phyloP scores from a whole-genome alignment of 92 coral and sea anemone species.

The Nematostella vectensis region DNA sequence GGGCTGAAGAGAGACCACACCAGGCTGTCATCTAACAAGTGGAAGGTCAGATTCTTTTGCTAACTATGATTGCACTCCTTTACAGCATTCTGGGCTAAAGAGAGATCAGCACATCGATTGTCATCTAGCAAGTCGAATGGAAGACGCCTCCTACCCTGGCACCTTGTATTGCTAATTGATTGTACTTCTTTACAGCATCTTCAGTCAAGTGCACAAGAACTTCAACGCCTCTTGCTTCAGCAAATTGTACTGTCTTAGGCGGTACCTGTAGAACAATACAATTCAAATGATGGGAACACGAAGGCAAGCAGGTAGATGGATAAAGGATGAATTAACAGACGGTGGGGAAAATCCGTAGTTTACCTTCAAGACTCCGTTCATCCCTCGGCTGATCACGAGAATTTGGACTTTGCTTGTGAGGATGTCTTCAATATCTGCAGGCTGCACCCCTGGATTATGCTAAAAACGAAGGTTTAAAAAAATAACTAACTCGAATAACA shows the following conservation, averaged over 20 bases:
- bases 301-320: too few relatives aligned
- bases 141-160: conserved; percentile 31
- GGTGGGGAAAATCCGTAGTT: neutral
- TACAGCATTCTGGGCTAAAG: too few relatives aligned
- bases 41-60: too few relatives aligned
- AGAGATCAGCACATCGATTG: too few relatives aligned
- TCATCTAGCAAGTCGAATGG: conserved; percentile 37
- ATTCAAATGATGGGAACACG: neutral
- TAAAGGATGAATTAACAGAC: neutral
- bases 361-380: conserved; percentile 32
- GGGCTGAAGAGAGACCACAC: too few relatives aligned
- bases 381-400: conserved; percentile 32
- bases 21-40: too few relatives aligned
- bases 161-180: conserved; percentile 20
- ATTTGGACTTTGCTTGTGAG: conserved; percentile 11
- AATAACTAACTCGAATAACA: neutral
- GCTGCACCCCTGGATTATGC: conserved; percentile 44
- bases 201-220: conserved; percentile 23
- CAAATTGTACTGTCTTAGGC: conserved; percentile 14
- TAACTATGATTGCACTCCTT: too few relatives aligned
- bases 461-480: conserved; percentile 7
- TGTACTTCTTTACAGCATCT: conserved; percentile 27
- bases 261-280: conserved; percentile 18
- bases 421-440: conserved; percentile 30
- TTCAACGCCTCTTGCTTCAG: conserved; percentile 12